Base-by-base conservation (phyloP, 1,140 invertebrate genomes). In the Ceratosolen solmsi region DNA sequence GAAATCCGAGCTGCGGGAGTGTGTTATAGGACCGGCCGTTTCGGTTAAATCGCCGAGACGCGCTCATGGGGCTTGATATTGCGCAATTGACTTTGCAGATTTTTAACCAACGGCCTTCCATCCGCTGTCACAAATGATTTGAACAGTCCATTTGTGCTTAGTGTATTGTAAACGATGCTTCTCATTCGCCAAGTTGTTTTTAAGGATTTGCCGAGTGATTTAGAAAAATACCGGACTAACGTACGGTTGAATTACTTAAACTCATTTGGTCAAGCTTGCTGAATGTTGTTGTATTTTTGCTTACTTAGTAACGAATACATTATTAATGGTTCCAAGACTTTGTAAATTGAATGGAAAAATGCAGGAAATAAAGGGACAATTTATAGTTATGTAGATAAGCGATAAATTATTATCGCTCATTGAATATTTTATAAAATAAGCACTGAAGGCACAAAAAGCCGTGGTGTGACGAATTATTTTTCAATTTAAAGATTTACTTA, bases 1-100 rank as follows among this genome's bases (percentile, higher is more conserved):
- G 36, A 75, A 51, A 79, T 77, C 51, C 27, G 33, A 65, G 33
- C 30, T 20, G 27, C n/a, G 30, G 1, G n/a, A 25, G n/a, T 60
- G 13, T 2, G 56, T 65, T 2, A 15, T 13, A 13, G 22, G 20
- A 27, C 5, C 46, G 75, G 17, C 25, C 7, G 20, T 7, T 75
- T 41, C n/a, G 27, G 20, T 58, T n/a, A 2, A 36, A 56, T 76
- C 56, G 20, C 27, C 7, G 9, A 41, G 73, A 5, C 27, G 22
- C 58, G 46, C 41, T 80, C 51, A n/a, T n/a, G n/a, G n/a, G n/a
- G n/a, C n/a, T n/a, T n/a, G n/a, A 54, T 27, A 38, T 80, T 68
- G 72, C 72, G 60, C 49, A 81, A 81, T 81, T 80, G 22, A 60
- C 36, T 38, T 68, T 20, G 36, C 70, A 74, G 71, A 73, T 60